Evolutionary conservation across 2,113 vertebrate genomes (phyloP).

Genomic region (Nymphicus hollandicus): DNA sequence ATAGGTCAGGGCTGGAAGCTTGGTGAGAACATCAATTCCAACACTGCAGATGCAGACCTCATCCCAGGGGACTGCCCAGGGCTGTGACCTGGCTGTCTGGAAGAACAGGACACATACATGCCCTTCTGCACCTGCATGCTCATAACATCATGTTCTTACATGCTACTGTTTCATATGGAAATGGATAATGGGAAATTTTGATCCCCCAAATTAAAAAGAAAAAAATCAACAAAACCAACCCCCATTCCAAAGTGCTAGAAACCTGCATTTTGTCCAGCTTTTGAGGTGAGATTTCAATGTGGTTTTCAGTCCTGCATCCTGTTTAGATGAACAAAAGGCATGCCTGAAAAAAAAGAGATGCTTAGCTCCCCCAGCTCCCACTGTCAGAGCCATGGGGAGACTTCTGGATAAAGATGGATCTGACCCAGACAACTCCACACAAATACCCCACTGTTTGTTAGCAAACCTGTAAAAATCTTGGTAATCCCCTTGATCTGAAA

Average conservation of each 20-base stretch:
- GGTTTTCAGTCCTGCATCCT: neutral
- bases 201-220: neutral
- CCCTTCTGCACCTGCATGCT: neutral
- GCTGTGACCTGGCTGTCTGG: neutral
- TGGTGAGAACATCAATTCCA: neutral
- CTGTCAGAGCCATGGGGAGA: neutral
- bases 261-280: neutral
- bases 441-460: constrained; percentile 5
- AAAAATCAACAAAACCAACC: neutral
- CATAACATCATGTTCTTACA: neutral
- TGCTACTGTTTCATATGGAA: neutral
- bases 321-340: neutral
- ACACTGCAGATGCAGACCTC: rapidly evolving
- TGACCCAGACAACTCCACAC: neutral
- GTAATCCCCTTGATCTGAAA: constrained; percentile 51
- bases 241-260: neutral
- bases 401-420: constrained; percentile 1
- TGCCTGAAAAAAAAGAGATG: neutral
- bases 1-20: neutral
- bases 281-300: neutral
- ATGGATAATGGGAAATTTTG: neutral
- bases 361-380: neutral
- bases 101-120: neutral
- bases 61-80: neutral
- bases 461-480: constrained; percentile 30